Evolutionary conservation across 2,113 vertebrate species (phyloP), one percentile per base, ranked within the genome.

Genomic region (Chaetorhynchus papuensis): DNA sequence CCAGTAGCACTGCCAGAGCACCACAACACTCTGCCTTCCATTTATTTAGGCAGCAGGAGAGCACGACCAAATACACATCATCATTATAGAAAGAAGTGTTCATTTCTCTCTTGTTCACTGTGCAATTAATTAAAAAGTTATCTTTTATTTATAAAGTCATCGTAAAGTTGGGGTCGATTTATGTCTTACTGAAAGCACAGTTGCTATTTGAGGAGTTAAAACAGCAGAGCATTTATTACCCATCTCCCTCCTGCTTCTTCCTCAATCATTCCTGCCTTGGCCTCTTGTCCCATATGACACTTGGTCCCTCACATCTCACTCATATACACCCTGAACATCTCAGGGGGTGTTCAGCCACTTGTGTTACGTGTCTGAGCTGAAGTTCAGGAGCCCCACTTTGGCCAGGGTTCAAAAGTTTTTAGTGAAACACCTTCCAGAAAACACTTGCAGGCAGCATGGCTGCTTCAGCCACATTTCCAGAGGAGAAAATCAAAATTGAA

Each of bases 61-160:
- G 16, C 54, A 71, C 17, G 17, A 78, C 41, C 61, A 86, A 74
- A 80, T 1, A 11, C 87, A 83, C 57, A 89, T 75, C 63, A 57
- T 79, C 63, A 63, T 94, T 92, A 81, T 4, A 63, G 50, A 69
- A 70, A 78, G 41, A 94, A 91, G 8, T 0, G 0, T 22, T 79
- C 4, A 60, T 93, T 94, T 93, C 13, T 84, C 20, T 91, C 70
- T 75, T 61, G 33, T 74, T 94, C 66, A 72, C 26, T 47, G 35
- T 64, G 60, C 31, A 93, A 81, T 74, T 93, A 82, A 96, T 95
- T 74, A 28, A 75, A 77, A 92, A 54, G 33, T 71, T 60, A 53
- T 22, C 8, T 68, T 90, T 78, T 71, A 66, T 86, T 94, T 72
- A 20, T 83, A 68, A 94, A 71, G 20, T 75, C 60, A 63, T 31